Conservation (phyloP, 2,888 invertebrate species). For the Dione vanillae region DNA sequence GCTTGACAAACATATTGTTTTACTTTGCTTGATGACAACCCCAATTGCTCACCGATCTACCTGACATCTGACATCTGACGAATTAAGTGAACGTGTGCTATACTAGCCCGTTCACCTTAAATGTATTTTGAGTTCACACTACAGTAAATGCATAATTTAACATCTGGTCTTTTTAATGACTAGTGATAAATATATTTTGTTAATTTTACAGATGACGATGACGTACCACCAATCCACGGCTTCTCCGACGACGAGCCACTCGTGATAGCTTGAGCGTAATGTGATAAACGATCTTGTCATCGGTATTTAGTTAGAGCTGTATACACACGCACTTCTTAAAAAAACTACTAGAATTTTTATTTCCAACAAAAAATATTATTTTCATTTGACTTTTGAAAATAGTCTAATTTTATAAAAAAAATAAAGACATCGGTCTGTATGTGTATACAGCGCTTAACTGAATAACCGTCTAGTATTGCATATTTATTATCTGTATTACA, state of each 20-base stretch:
- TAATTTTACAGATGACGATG: constrained; percentile 88
- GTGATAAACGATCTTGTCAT: constrained; percentile 68
- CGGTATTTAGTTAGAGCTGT: constrained; percentile 44
- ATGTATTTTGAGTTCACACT: no score
- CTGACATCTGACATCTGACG: no score
- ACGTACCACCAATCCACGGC: constrained; percentile 94
- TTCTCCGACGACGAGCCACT: constrained; percentile 97
- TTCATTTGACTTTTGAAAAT: neutral
- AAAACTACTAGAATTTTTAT: neutral
- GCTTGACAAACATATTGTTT: no score
- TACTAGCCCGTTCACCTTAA: no score
- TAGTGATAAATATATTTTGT: neutral
- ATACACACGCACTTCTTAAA: constrained; percentile 15
- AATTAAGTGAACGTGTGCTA: no score
- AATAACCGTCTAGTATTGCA: constrained; percentile 39
- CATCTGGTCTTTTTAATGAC: no score
- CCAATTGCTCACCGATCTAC: no score
- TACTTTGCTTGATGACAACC: no score
- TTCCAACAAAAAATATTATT: neutral
- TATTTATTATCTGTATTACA: constrained; percentile 43
- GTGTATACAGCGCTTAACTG: constrained; percentile 30
- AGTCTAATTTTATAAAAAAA: neutral
- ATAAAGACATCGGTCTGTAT: neutral
- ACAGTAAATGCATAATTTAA: no score
- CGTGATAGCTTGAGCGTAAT: constrained; percentile 89